phyloP scores from a whole-genome alignment of 2,888 invertebrate species.

The Macaria notata region DNA sequence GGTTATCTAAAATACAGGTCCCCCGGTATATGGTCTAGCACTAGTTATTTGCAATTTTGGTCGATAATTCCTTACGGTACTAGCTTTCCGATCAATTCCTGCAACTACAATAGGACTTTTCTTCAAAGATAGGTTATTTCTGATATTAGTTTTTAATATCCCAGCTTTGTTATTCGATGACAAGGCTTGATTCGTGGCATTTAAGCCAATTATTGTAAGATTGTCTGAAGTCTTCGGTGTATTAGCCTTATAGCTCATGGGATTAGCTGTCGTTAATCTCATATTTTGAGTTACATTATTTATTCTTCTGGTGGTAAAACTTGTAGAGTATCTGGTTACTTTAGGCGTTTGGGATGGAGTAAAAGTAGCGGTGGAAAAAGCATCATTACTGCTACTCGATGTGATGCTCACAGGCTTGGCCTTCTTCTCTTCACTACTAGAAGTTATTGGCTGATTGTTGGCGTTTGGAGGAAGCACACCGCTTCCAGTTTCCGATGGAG shows the following conservation, averaged over 20 bases:
- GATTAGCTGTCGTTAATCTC: background rate
- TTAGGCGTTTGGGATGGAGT: no score
- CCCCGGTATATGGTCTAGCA: background rate
- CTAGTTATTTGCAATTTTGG: background rate
- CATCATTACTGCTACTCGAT: no score
- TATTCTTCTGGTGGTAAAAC: no score
- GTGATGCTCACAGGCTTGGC: no score
- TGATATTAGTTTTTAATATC: slow-evolving; percentile 2
- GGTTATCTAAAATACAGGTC: slow-evolving; percentile 4
- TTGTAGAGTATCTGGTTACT: no score
- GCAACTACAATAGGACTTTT: slow-evolving; percentile 26
- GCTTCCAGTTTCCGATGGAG: no score
- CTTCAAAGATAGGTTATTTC: slow-evolving; percentile 1
- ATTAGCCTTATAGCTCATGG: background rate
- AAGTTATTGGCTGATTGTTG: no score
- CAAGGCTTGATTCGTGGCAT: background rate
- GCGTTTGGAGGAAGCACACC: no score
- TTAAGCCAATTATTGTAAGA: background rate
- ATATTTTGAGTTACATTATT: slow-evolving; percentile 7
- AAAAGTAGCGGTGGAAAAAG: no score
- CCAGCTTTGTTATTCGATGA: background rate
- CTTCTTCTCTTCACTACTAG: no score
- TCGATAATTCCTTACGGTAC: background rate
- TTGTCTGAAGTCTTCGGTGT: background rate
- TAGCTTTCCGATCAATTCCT: slow-evolving; percentile 3